Percentiles rank a stretch among this genome's conserved stretches.
Evolutionary conservation across 30 jellyfish, hydroid and myxozoan species (phyloP).

Genomic region (Nemopilema nomurai): DNA sequence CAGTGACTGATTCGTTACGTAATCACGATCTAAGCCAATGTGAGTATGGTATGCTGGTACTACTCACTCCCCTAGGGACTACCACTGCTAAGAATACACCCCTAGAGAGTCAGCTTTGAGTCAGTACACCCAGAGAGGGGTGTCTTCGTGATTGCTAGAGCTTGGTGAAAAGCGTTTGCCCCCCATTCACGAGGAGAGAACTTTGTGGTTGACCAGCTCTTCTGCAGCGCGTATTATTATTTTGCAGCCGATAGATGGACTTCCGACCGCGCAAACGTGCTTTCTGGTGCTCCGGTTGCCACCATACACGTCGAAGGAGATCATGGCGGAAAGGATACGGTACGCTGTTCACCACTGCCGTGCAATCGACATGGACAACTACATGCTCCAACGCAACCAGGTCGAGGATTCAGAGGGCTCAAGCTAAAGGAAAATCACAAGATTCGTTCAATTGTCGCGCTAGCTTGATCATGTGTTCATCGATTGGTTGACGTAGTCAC

Average conservation of each 20-base stretch:
- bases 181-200: background rate
- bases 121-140: too few relatives aligned
- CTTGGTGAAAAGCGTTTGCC: too few relatives aligned
- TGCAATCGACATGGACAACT: constrained; percentile 90
- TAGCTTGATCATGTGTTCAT: background rate
- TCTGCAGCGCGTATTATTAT: background rate
- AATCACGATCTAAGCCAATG: too few relatives aligned
- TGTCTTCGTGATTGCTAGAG: too few relatives aligned
- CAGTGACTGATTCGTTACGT: too few relatives aligned
- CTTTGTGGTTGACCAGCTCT: background rate
- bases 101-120: too few relatives aligned
- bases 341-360: constrained; percentile 93
- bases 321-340: constrained; percentile 78
- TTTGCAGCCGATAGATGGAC: constrained; percentile 83
- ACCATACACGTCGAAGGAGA: constrained; percentile 70
- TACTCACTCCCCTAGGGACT: too few relatives aligned
- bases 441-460: background rate
- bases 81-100: too few relatives aligned
- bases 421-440: background rate
- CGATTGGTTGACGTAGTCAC: too few relatives aligned
- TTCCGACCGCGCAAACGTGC: constrained; percentile 98
- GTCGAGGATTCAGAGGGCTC: constrained; percentile 30
- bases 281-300: constrained; percentile 91
- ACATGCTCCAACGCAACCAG: constrained; percentile 73
- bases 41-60: too few relatives aligned